Evolutionary conservation across 1,140 invertebrate genomes (phyloP).

Genomic region (Melitaea cinxia): DNA sequence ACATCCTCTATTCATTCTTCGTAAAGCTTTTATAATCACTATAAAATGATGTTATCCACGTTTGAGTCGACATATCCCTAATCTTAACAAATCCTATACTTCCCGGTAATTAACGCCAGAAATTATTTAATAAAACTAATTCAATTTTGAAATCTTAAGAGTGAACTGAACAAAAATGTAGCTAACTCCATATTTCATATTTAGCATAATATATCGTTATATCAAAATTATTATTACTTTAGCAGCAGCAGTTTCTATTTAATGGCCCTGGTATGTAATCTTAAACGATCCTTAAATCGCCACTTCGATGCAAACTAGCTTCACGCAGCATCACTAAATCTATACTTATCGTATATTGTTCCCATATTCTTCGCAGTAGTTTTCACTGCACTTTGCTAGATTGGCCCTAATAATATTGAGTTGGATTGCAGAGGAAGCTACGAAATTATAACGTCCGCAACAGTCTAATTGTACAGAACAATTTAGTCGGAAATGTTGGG

Average conservation of each 20-base stretch:
- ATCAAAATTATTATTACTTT: background rate
- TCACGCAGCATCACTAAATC: slow-evolving; percentile 43
- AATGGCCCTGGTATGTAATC: background rate
- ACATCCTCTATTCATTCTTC: too few species aligned
- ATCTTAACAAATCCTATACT: slow-evolving; percentile 3
- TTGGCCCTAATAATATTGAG: slow-evolving; percentile 49
- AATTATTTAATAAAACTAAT: too few species aligned
- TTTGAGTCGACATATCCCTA: too few species aligned
- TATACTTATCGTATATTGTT: slow-evolving; percentile 42
- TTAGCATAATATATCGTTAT: background rate
- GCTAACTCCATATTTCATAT: too few species aligned
- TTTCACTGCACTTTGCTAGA: slow-evolving; percentile 44
- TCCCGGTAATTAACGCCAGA: too few species aligned
- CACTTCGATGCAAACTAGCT: slow-evolving; percentile 40
- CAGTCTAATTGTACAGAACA: slow-evolving; percentile 43
- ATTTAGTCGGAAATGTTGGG: slow-evolving; percentile 31
- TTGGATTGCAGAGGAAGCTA: slow-evolving; percentile 47
- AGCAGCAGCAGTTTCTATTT: background rate
- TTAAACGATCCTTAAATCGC: slow-evolving; percentile 1
- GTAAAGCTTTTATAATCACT: too few species aligned
- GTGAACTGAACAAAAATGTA: too few species aligned
- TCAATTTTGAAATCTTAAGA: too few species aligned
- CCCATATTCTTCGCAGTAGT: slow-evolving; percentile 40
- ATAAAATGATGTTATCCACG: too few species aligned
- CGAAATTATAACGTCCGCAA: slow-evolving; percentile 57